phyloP scores from a whole-genome alignment of 2,888 invertebrate genomes.

The Caenorhabditis wallacei region DNA sequence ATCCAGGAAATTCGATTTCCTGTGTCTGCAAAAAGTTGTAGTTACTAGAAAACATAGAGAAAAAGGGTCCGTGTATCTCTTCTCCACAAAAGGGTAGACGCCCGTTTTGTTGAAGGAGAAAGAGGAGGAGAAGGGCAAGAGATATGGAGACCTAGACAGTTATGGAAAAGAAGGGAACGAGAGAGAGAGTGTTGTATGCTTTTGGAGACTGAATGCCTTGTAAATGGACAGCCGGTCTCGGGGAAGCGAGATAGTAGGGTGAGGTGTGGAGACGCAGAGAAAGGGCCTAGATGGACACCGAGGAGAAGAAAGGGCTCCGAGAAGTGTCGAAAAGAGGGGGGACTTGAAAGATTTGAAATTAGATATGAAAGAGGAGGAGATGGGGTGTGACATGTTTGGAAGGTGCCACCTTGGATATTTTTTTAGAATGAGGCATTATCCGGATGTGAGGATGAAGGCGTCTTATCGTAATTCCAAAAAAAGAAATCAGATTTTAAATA shows the following conservation, averaged over 20 bases:
- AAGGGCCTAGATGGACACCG: conserved; percentile 48
- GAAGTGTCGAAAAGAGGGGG: conserved; percentile 54
- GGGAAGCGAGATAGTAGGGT: conserved; percentile 22
- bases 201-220: conserved; percentile 35
- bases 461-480: no score
- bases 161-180: neutral
- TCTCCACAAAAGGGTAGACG: conserved; percentile 50
- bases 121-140: neutral
- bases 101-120: conserved; percentile 44
- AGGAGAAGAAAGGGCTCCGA: conserved; percentile 19
- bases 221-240: conserved; percentile 56
- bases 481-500: no score
- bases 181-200: conserved; percentile 3
- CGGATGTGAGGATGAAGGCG: no score
- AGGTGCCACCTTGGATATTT: no score
- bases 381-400: neutral
- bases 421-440: no score
- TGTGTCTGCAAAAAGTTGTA: conserved; percentile 5
- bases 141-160: conserved; percentile 6
- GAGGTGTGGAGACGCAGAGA: conserved; percentile 24
- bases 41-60: conserved; percentile 18
- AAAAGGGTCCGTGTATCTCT: conserved; percentile 4
- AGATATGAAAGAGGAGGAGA: conserved; percentile 18
- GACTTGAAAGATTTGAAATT: conserved; percentile 32
- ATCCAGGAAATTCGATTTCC: conserved; percentile 34